Conservation (phyloP, 2,113 vertebrate species). For the Delphinus delphis region DNA sequence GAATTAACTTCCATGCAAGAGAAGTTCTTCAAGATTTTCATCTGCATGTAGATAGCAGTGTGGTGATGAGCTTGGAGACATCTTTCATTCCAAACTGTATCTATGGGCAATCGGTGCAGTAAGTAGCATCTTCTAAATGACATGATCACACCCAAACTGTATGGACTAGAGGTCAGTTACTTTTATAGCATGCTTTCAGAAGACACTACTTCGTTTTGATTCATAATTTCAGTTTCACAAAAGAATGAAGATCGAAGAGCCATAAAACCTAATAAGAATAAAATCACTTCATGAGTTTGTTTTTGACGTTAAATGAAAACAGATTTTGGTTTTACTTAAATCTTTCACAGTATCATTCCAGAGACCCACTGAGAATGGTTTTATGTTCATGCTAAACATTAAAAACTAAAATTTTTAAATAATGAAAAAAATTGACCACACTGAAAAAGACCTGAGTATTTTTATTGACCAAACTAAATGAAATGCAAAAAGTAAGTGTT, state of each 20-base stretch:
- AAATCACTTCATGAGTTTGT: neutral
- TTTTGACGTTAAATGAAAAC: constrained; percentile 44
- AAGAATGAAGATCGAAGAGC: neutral
- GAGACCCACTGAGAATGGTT: neutral
- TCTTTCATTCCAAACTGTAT: neutral
- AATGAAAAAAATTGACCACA: neutral
- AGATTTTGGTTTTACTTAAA: constrained; percentile 19
- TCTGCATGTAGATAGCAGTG: constrained; percentile 42
- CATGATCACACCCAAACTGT: neutral
- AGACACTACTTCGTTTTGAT: neutral
- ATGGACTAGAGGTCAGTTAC: neutral
- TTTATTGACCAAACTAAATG: neutral
- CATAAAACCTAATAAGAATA: neutral
- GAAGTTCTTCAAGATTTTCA: constrained; percentile 3
- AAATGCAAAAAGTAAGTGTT: neutral
- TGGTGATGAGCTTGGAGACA: neutral
- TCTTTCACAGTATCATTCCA: neutral
- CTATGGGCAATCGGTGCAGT: neutral
- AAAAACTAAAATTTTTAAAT: neutral
- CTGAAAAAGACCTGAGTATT: neutral
- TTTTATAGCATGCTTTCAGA: constrained; percentile 11
- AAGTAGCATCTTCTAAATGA: constrained; percentile 49
- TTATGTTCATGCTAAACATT: neutral
- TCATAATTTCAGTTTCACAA: constrained; percentile 27
- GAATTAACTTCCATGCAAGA: constrained; percentile 40